Evolutionary conservation across 2,888 invertebrate genomes (phyloP).

Genomic region (Isoperla grammatica): DNA sequence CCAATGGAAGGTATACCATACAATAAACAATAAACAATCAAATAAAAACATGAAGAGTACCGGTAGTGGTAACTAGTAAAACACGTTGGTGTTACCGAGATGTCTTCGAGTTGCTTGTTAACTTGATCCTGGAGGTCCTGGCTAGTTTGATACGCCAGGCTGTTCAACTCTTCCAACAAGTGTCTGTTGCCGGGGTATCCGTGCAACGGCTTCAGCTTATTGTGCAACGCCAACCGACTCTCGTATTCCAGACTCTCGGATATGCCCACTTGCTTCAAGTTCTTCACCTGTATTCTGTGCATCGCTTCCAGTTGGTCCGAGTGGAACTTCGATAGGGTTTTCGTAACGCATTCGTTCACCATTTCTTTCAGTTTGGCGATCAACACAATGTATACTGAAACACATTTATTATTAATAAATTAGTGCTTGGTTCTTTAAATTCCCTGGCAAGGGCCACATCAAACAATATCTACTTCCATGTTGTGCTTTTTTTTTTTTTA

Average conservation of each 20-base stretch:
- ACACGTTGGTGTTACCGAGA: too few relatives aligned
- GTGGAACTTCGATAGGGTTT: background rate
- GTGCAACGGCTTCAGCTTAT: conserved; percentile 10
- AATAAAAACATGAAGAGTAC: too few relatives aligned
- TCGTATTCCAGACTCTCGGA: background rate
- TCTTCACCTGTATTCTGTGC: background rate
- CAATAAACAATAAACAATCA: too few relatives aligned
- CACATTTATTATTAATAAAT: background rate
- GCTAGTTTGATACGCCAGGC: background rate
- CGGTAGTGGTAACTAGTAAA: too few relatives aligned
- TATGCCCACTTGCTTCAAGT: background rate
- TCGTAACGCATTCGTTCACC: background rate
- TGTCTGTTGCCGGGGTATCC: conserved; percentile 21
- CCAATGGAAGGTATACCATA: too few relatives aligned
- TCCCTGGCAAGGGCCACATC: background rate
- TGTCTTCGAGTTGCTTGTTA: too few relatives aligned
- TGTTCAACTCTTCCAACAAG: conserved; percentile 5
- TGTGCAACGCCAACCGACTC: background rate
- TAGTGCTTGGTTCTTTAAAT: background rate
- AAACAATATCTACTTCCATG: too few relatives aligned
- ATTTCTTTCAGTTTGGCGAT: background rate
- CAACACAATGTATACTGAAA: conserved; percentile 2
- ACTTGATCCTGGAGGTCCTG: background rate
- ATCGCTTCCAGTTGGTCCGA: background rate
- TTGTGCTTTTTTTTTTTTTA: too few relatives aligned